Conservation (phyloP, 2,113 vertebrate species). For the Eptatretus burgeri region DNA sequence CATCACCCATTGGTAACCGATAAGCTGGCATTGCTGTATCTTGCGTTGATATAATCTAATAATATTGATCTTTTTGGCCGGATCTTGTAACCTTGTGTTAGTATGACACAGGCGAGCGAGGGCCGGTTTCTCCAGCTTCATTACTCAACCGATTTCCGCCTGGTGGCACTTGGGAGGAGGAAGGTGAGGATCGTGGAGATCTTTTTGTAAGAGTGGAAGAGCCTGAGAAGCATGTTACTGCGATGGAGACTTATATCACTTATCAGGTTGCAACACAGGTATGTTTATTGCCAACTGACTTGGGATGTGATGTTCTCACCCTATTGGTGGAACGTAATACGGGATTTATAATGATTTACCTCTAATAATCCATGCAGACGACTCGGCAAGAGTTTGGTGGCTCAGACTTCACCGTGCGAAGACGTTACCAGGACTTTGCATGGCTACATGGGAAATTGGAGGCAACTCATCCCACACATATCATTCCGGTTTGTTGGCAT, state of each 20-base stretch:
- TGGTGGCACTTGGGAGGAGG: constrained; percentile 17
- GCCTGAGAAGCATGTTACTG: constrained; percentile 63
- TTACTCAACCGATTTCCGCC: not conserved
- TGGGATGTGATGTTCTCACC: not conserved
- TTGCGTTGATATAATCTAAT: too few relatives aligned
- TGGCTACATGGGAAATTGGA: constrained; percentile 65
- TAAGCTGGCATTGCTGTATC: too few relatives aligned
- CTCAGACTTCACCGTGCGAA: constrained; percentile 55
- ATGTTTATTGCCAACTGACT: constrained; percentile 7
- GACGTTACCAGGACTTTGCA: constrained; percentile 80
- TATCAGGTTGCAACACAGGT: constrained; percentile 71
- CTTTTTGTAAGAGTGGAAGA: constrained; percentile 60
- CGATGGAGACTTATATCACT: constrained; percentile 80
- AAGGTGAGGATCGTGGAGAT: constrained; percentile 44
- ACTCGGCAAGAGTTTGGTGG: constrained; percentile 65
- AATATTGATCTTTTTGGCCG: too few relatives aligned
- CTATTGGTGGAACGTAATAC: not conserved
- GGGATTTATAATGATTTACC: too few relatives aligned
- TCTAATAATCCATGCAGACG: constrained; percentile 25
- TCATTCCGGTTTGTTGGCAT: constrained; percentile 40
- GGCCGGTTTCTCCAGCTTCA: constrained; percentile 1
- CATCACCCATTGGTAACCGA: too few relatives aligned
- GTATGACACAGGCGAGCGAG: too few relatives aligned
- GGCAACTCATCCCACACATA: constrained; percentile 50
- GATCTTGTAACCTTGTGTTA: too few relatives aligned